Percentiles rank a stretch among this genome's conserved stretches.
These are phyloP conservation scores for Nannobrachium achirus DNA, from an alignment of 2,113 vertebrate genomes.

Conservation along the genomic window DNA sequence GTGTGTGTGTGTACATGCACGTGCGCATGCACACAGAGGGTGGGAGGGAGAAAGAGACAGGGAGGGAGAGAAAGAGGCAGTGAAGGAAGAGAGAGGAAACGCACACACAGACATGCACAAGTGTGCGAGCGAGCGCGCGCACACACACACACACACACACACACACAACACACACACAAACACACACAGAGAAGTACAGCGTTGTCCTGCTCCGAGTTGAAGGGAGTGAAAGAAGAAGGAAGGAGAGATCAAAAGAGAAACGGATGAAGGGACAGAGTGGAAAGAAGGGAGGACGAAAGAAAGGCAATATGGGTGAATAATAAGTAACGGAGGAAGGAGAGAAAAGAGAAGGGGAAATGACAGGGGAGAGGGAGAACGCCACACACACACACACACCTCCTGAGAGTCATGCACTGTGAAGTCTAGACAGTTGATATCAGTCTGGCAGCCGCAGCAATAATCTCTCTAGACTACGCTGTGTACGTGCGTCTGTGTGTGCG, in stretches of 20 bases:
- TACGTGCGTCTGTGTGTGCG: constrained; percentile 5
- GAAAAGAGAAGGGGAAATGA: background rate
- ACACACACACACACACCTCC: constrained; percentile 24
- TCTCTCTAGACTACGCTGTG: constrained; percentile 25
- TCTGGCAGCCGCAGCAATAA: constrained; percentile 56
- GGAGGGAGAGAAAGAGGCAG: constrained; percentile 5
- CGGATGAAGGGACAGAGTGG: background rate
- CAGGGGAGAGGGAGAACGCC: no score
- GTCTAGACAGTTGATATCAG: constrained; percentile 68
- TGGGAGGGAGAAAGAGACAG: constrained; percentile 35
- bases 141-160: background rate
- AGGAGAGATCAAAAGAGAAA: constrained; percentile 18
- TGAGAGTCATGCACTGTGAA: constrained; percentile 46
- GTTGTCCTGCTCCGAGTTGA: constrained; percentile 32
- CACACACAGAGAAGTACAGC: background rate
- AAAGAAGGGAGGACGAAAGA: constrained; percentile 22
- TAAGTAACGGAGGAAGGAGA: background rate
- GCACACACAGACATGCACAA: background rate
- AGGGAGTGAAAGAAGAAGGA: constrained; percentile 25
- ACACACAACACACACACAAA: constrained; percentile 10
- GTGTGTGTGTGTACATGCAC: constrained; percentile 4
- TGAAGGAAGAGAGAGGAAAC: background rate
- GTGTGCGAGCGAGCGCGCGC: background rate
- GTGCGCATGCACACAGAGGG: constrained; percentile 11
- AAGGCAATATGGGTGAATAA: no score